Evolutionary conservation across 2,113 vertebrate species (phyloP).

Genomic region (Leptocoma aspasia): DNA sequence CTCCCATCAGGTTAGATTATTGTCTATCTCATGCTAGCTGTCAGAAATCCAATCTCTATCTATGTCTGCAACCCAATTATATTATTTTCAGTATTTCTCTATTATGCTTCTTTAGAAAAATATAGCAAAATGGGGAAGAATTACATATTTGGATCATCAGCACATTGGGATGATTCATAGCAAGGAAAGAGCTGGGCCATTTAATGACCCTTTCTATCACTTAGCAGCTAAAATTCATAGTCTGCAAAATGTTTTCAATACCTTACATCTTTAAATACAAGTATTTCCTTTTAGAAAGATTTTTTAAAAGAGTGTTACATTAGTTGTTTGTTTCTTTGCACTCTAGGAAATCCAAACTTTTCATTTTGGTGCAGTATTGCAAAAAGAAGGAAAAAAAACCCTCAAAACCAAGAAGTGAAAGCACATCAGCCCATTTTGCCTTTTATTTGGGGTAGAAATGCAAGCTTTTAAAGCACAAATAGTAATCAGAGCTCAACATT

Average conservation of each 20-base stretch:
- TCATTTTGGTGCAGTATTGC: not conserved
- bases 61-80: not conserved
- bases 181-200: not conserved
- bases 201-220: not conserved
- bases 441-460: not conserved
- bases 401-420: not conserved
- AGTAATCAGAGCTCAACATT: constrained; percentile 10
- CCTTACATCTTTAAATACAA: not conserved
- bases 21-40: not conserved
- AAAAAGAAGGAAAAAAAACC: not conserved
- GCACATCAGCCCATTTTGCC: not conserved
- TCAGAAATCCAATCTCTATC: not conserved
- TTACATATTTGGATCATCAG: not conserved
- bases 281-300: not conserved
- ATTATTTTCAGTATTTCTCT: not conserved
- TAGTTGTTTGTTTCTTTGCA: not conserved
- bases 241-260: not conserved
- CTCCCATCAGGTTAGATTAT: not conserved
- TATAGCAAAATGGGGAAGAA: not conserved
- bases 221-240: not conserved
- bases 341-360: not conserved
- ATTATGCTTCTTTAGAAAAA: not conserved
- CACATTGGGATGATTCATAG: not conserved
- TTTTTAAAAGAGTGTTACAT: not conserved
- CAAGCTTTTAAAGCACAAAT: not conserved